Evolutionary conservation across 1,140 invertebrate genomes (phyloP).

Genomic region (Trichonephila inaurata): DNA sequence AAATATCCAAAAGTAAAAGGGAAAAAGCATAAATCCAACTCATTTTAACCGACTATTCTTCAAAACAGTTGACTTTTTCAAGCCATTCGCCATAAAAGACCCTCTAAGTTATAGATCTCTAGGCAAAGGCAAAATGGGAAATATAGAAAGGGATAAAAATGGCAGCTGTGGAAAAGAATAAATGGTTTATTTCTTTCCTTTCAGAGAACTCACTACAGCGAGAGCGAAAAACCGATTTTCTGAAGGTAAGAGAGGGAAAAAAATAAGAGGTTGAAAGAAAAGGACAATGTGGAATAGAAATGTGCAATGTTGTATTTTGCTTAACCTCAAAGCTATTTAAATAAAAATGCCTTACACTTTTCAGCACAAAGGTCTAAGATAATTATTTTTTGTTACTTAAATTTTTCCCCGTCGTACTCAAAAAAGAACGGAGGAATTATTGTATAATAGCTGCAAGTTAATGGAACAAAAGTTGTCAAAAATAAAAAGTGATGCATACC

Average conservation of each 20-base stretch:
- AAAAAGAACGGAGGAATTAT: too few species aligned
- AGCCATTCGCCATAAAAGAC: constrained; percentile 68
- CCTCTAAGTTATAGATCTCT: constrained; percentile 59
- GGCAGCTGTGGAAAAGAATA: constrained; percentile 58
- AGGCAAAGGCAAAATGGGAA: constrained; percentile 35
- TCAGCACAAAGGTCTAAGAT: too few species aligned
- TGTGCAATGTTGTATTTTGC: background rate
- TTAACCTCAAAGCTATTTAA: background rate
- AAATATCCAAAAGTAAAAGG: background rate
- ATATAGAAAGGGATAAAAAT: constrained; percentile 41
- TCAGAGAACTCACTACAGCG: background rate
- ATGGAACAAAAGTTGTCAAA: too few species aligned
- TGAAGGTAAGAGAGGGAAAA: background rate
- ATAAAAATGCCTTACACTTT: too few species aligned
- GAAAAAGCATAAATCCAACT: constrained; percentile 64
- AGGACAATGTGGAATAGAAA: constrained; percentile 8
- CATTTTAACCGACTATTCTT: constrained; percentile 59
- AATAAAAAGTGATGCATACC: too few species aligned
- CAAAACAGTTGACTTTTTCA: constrained; percentile 68
- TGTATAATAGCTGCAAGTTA: too few species aligned
- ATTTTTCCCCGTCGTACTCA: too few species aligned
- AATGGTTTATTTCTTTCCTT: constrained; percentile 64
- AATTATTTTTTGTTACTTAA: too few species aligned
- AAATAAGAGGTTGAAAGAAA: background rate
- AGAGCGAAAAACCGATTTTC: constrained; percentile 57